phyloP scores from a whole-genome alignment of 2,113 vertebrate species.

The Halichoeres trimaculatus region DNA sequence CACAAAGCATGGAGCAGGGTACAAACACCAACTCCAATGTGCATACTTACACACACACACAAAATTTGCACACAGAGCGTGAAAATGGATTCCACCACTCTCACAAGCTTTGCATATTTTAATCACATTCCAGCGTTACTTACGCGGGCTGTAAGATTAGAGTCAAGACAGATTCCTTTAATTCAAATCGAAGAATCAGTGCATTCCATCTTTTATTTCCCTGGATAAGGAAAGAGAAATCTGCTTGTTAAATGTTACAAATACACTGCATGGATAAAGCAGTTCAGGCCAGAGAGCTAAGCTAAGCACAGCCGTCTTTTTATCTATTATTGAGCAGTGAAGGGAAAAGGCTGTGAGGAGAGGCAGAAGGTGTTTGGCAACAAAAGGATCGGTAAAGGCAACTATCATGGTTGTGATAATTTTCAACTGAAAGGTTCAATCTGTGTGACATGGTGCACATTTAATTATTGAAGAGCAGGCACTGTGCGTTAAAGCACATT shows the following conservation, averaged over 20 bases:
- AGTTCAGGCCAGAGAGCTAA: constrained; percentile 3
- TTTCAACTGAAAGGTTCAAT: constrained; percentile 55
- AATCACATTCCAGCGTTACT: constrained; percentile 32
- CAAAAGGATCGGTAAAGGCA: constrained; percentile 34
- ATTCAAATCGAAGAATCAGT: constrained; percentile 19
- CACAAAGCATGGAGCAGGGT: constrained; percentile 8
- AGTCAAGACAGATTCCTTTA: constrained; percentile 23
- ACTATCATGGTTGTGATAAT: constrained; percentile 32
- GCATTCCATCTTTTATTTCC: constrained; percentile 5
- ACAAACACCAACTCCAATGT: constrained; percentile 20
- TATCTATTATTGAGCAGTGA: constrained; percentile 45
- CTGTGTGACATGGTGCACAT: constrained; percentile 37
- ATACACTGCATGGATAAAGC: constrained; percentile 6
- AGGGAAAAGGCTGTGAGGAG: neutral
- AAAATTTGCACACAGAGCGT: constrained; percentile 27
- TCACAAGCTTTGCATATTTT: constrained; percentile 47
- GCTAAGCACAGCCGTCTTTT: constrained; percentile 32
- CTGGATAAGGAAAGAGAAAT: neutral
- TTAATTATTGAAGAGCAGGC: constrained; percentile 59
- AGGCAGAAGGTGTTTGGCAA: constrained; percentile 2
- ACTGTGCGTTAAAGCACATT: constrained; percentile 25
- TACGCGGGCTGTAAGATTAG: constrained; percentile 23
- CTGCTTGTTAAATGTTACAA: constrained; percentile 22
- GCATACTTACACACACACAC: constrained; percentile 17
- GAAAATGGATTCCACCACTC: constrained; percentile 41